Evolutionary conservation across 2,113 vertebrate species (phyloP).

Genomic region (Mus pahari): DNA sequence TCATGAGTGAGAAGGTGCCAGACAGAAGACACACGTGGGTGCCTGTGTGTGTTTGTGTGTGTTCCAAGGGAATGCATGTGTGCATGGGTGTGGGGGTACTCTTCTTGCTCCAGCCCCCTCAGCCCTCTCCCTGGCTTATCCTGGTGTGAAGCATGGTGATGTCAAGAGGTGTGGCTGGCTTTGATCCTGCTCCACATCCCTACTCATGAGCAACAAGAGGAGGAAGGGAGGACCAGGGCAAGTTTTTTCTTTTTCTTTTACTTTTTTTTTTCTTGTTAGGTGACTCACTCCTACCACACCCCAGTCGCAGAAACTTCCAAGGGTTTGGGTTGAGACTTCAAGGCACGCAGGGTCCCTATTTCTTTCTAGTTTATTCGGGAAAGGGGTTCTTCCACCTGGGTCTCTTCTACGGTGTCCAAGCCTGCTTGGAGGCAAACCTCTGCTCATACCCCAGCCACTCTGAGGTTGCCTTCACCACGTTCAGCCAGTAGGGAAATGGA

Average conservation of each 20-base stretch:
- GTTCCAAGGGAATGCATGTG: neutral
- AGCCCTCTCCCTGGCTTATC: neutral
- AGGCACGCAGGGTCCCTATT: neutral
- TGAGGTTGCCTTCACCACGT: neutral
- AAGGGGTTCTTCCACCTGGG: neutral
- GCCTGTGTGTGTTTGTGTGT: neutral
- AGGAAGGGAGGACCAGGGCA: neutral
- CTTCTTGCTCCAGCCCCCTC: neutral
- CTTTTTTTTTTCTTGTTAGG: neutral
- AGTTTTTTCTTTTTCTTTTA: constrained; percentile 28
- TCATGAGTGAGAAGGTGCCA: neutral
- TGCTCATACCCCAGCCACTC: neutral
- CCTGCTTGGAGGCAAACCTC: neutral
- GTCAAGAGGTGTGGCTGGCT: neutral
- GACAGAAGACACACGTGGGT: too few relatives aligned
- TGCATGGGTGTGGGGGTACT: neutral
- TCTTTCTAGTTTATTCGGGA: neutral
- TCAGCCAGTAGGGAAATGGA: neutral
- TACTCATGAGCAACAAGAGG: neutral
- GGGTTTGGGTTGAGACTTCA: neutral
- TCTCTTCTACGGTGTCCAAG: neutral
- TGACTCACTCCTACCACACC: constrained; percentile 55
- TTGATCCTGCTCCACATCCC: constrained; percentile 57
- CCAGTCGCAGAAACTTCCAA: constrained; percentile 37
- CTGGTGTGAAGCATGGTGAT: neutral